Conservation (phyloP, 2,888 invertebrate species). For the Hecatera dysodea region DNA sequence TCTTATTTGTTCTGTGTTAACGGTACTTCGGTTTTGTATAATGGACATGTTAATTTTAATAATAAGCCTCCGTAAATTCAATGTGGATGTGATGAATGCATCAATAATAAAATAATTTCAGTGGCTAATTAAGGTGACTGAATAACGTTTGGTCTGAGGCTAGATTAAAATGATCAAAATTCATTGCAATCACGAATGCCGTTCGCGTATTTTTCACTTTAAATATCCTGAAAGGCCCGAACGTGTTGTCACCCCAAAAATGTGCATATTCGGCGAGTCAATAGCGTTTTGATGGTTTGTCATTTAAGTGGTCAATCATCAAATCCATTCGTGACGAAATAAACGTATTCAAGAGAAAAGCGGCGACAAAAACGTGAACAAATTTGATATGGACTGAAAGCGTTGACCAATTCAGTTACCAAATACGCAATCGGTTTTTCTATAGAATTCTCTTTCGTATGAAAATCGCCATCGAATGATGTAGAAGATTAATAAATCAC, state of each 20-base stretch:
- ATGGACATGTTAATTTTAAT: neutral
- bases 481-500: constrained; percentile 17
- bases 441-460: constrained; percentile 42
- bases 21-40: constrained; percentile 18
- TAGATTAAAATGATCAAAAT: constrained; percentile 16
- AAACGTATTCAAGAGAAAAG: constrained; percentile 53
- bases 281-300: constrained; percentile 45
- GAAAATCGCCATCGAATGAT: constrained; percentile 23
- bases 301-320: constrained; percentile 56
- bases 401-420: constrained; percentile 60
- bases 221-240: constrained; percentile 11
- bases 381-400: constrained; percentile 52
- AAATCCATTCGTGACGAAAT: constrained; percentile 53
- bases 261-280: constrained; percentile 21
- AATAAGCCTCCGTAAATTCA: neutral
- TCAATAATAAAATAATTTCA: neutral
- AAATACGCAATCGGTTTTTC: constrained; percentile 58
- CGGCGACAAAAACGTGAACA: constrained; percentile 49
- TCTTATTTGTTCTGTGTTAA: constrained; percentile 30
- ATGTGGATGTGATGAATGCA: too few species aligned
- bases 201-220: constrained; percentile 11
- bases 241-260: constrained; percentile 19
- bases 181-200: constrained; percentile 1
- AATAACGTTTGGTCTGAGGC: neutral
- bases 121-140: neutral